Percentiles rank a stretch among this genome's conserved stretches.
Evolutionary conservation across 2,113 vertebrate species (phyloP).

Genomic region (Poeciliopsis turrubarensis): DNA sequence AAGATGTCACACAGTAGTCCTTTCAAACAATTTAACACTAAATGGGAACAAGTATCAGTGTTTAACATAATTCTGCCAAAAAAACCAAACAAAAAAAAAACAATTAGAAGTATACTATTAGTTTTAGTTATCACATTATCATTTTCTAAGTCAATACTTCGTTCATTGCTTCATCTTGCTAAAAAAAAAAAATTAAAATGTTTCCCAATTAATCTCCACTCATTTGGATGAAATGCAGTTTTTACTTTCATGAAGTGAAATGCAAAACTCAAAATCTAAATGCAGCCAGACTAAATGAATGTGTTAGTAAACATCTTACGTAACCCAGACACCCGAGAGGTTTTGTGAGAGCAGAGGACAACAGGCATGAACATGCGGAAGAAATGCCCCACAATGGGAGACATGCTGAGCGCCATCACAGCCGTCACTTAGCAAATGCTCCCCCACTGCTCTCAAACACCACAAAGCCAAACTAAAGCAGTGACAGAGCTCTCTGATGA

Average conservation of each 20-base stretch:
- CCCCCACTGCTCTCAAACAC: background rate
- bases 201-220: background rate
- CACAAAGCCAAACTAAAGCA: background rate
- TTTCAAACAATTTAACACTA: background rate
- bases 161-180: background rate
- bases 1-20: too few species aligned
- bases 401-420: background rate
- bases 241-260: background rate
- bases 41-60: background rate
- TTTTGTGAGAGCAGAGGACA: background rate
- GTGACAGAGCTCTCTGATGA: slow-evolving; percentile 11
- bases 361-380: slow-evolving; percentile 19
- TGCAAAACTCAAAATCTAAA: slow-evolving; percentile 11
- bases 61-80: background rate
- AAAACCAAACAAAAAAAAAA: too few species aligned
- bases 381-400: slow-evolving; percentile 16
- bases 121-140: background rate
- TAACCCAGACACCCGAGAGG: background rate
- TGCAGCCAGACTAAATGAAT: background rate
- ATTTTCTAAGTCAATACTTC: background rate
- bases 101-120: background rate
- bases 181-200: background rate
- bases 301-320: slow-evolving; percentile 10
- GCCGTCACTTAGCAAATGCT: background rate
- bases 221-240: background rate